Evolutionary conservation across 2,113 vertebrate genomes (phyloP).

Genomic region (Cryptotis parvus): DNA sequence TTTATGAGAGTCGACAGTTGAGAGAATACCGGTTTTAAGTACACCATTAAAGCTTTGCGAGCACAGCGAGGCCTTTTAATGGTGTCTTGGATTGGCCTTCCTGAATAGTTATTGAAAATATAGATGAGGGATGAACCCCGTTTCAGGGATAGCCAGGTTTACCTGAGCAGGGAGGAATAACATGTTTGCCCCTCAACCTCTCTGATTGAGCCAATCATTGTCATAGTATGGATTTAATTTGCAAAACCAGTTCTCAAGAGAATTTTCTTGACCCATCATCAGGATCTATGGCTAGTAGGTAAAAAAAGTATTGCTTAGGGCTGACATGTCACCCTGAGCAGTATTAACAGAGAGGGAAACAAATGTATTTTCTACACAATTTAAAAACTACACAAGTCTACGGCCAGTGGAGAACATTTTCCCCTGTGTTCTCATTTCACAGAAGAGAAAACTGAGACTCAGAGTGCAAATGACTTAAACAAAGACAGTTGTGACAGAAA

Average conservation of each 20-base stretch:
- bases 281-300: too few species aligned
- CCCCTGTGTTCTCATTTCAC: background rate
- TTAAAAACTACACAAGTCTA: constrained; percentile 20
- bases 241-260: background rate
- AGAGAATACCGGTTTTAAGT: background rate
- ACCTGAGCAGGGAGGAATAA: background rate
- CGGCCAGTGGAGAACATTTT: background rate
- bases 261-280: background rate
- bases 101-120: background rate
- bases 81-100: background rate
- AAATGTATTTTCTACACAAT: background rate
- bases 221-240: background rate
- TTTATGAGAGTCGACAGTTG: background rate
- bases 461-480: background rate
- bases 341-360: background rate
- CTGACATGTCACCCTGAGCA: background rate
- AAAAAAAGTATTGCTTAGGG: background rate
- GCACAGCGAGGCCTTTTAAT: background rate
- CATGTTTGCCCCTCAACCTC: background rate
- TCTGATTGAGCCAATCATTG: background rate
- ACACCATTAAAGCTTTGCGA: background rate
- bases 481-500: background rate
- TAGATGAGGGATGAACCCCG: background rate
- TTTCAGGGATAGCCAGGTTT: background rate
- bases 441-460: constrained; percentile 19